Evolutionary conservation across 2,888 invertebrate species (phyloP).

Genomic region (Drosophila pseudotalamancana): DNA sequence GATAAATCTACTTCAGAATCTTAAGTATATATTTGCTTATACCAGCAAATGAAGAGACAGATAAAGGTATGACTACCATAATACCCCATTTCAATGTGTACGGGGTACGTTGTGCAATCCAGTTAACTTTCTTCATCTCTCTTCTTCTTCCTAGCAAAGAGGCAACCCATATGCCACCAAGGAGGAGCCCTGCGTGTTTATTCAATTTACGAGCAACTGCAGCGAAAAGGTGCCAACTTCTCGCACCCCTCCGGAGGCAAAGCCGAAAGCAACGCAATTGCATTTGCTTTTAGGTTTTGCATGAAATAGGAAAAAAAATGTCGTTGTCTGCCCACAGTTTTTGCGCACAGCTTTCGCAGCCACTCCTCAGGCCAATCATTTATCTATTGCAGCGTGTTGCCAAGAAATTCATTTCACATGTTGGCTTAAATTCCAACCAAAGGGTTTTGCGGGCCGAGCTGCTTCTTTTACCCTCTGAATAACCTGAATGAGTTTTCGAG

Average conservation of each 20-base stretch:
- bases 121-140: conserved; percentile 53
- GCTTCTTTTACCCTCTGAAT: not conserved
- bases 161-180: conserved; percentile 42
- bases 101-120: conserved; percentile 36
- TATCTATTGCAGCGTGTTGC: conserved; percentile 47
- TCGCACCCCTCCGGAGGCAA: conserved; percentile 11
- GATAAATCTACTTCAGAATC: not conserved
- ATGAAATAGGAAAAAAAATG: conserved; percentile 41
- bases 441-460: conserved; percentile 8
- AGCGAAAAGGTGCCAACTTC: conserved; percentile 10
- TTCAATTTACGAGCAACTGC: conserved; percentile 72
- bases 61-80: too few species aligned
- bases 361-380: not conserved
- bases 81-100: not conserved
- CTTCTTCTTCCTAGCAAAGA: conserved; percentile 36
- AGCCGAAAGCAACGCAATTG: conserved; percentile 12
- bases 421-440: conserved; percentile 61
- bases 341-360: not conserved
- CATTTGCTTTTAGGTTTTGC: conserved; percentile 49
- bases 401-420: conserved; percentile 49
- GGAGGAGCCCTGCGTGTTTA: conserved; percentile 35
- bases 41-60: too few species aligned
- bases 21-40: too few species aligned
- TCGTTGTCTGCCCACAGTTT: conserved; percentile 13
- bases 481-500: conserved; percentile 52